phyloP scores from a whole-genome alignment of 2,113 vertebrate species.

The Scalopus aquaticus region DNA sequence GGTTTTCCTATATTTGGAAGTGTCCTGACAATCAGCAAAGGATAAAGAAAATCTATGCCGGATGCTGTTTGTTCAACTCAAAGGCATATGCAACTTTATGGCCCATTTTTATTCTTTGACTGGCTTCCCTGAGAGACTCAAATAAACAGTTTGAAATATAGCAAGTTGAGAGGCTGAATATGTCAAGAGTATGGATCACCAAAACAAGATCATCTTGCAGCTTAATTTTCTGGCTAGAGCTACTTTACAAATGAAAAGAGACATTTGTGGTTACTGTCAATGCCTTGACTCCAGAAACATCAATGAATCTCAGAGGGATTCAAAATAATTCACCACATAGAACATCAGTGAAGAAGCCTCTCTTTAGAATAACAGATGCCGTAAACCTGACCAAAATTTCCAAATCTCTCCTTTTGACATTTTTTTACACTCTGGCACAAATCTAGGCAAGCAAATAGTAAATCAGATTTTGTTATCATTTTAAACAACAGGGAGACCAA shows the following conservation, averaged over 20 bases:
- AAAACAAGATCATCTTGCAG: constrained; percentile 72
- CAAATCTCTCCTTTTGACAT: neutral
- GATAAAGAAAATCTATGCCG: constrained; percentile 61
- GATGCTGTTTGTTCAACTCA: constrained; percentile 74
- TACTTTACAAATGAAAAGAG: constrained; percentile 70
- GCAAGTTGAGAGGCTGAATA: constrained; percentile 75
- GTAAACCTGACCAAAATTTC: constrained; percentile 18
- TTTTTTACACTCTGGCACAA: neutral
- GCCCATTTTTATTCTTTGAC: constrained; percentile 77
- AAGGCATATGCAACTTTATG: constrained; percentile 69
- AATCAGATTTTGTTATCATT: constrained; percentile 34
- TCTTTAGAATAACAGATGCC: constrained; percentile 10
- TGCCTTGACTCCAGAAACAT: constrained; percentile 45
- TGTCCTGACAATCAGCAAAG: constrained; percentile 64
- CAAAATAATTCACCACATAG: constrained; percentile 50
- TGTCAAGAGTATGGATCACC: constrained; percentile 76
- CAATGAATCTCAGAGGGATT: constrained; percentile 51
- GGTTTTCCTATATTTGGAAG: constrained; percentile 72
- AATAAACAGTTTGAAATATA: constrained; percentile 76
- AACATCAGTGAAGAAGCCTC: neutral
- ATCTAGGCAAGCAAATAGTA: neutral
- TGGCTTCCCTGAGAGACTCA: constrained; percentile 75
- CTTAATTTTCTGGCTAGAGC: constrained; percentile 75
- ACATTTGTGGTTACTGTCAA: constrained; percentile 11
- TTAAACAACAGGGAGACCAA: neutral